Conservation (phyloP, 2,113 vertebrate genomes). For the Pomatostomus ruficeps region DNA sequence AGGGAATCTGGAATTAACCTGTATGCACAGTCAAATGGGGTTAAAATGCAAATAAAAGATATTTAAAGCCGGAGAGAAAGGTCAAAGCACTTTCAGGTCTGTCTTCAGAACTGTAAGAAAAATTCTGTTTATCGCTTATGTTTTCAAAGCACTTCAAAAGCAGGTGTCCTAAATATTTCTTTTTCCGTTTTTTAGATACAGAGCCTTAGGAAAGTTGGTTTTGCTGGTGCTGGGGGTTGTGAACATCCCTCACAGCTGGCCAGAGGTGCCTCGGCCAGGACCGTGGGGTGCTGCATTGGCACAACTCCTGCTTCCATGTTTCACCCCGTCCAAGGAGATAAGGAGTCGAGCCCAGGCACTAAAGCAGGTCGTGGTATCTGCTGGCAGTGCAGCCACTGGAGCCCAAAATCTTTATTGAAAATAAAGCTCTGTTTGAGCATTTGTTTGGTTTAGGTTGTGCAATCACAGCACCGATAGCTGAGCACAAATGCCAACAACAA, state of each 20-base stretch:
- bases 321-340: background rate
- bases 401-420: background rate
- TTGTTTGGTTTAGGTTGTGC: background rate
- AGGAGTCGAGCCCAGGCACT: background rate
- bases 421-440: background rate
- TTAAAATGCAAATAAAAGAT: constrained; percentile 4
- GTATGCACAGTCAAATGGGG: background rate
- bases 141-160: background rate
- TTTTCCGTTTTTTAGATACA: background rate
- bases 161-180: background rate
- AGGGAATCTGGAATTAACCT: background rate
- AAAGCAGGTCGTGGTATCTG: background rate
- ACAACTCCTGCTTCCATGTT: background rate
- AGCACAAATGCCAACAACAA: background rate
- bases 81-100: background rate
- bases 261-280: background rate
- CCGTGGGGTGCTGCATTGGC: background rate
- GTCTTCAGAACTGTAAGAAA: background rate
- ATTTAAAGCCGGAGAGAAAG: background rate
- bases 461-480: background rate
- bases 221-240: background rate
- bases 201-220: background rate
- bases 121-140: background rate
- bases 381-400: background rate
- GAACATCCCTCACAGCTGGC: background rate